Evolutionary conservation across 2,797 vertebrate genomes (phyloP).

Genomic region (Smutsia temminckii): DNA sequence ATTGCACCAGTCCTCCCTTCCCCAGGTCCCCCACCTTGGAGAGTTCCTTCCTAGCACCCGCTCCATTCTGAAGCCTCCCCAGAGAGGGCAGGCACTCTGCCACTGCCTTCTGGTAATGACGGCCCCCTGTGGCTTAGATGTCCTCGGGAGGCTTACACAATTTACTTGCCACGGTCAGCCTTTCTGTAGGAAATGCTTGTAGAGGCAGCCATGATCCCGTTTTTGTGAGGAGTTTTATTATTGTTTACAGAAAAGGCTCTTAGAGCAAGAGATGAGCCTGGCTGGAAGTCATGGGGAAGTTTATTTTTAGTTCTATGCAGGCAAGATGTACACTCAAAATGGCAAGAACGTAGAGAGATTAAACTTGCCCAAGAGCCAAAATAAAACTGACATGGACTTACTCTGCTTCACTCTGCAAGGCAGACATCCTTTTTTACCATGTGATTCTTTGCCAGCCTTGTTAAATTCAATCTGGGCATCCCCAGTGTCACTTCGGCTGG

Average conservation of each 20-base stretch:
- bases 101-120: not conserved
- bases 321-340: not conserved
- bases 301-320: constrained; percentile 41
- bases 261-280: not conserved
- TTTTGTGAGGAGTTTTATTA: not conserved
- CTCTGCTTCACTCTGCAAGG: not conserved
- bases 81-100: not conserved
- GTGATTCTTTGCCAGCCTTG: not conserved
- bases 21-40: not conserved
- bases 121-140: not conserved
- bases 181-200: not conserved
- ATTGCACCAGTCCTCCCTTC: not conserved
- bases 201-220: not conserved
- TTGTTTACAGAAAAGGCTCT: constrained; percentile 40
- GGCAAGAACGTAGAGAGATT: not conserved
- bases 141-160: not conserved
- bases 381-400: not conserved
- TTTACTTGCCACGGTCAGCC: not conserved
- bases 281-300: not conserved
- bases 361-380: not conserved
- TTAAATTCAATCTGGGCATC: not conserved
- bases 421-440: not conserved
- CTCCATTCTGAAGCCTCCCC: not conserved
- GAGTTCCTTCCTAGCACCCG: not conserved
- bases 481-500: not conserved